A percentile compares a stretch with the other conserved stretches of the same genome.
Evolutionary conservation across 2,113 vertebrate genomes (phyloP).

Genomic region (Oxyruncus cristatus): DNA sequence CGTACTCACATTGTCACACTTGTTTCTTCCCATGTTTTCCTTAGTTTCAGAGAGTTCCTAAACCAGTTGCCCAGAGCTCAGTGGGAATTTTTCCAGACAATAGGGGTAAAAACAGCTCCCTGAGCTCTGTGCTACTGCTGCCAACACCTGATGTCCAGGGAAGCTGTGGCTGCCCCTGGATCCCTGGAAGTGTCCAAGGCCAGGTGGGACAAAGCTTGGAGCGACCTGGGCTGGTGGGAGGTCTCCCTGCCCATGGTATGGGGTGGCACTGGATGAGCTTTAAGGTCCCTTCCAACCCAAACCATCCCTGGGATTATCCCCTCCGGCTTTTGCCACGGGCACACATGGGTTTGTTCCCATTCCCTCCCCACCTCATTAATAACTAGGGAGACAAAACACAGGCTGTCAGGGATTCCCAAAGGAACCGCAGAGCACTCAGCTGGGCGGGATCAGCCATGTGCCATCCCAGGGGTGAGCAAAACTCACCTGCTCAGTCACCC

Average conservation of each 20-base stretch:
- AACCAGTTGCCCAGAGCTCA: not conserved
- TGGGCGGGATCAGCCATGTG: not conserved
- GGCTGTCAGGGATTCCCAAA: not conserved
- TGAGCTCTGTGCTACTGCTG: fast-evolving
- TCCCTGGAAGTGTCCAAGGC: not conserved
- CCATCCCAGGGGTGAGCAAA: fast-evolving
- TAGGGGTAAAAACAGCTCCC: not conserved
- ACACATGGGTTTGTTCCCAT: not conserved
- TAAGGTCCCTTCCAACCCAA: not conserved
- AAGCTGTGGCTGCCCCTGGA: not conserved
- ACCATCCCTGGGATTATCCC: fast-evolving
- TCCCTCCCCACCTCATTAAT: not conserved
- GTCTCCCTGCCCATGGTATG: not conserved
- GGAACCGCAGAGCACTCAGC: not conserved
- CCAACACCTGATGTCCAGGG: not conserved
- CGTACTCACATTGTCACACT: too few relatives aligned
- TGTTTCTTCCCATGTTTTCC: not conserved
- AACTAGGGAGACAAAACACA: fast-evolving
- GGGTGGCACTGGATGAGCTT: fast-evolving
- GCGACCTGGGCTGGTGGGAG: not conserved
- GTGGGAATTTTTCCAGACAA: not conserved
- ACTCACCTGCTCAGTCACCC: fast-evolving
- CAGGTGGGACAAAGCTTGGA: not conserved
- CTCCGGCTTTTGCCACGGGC: not conserved
- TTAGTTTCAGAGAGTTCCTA: too few relatives aligned